These are phyloP conservation scores for Brachionus rotundiformis DNA, from an alignment of 1,140 invertebrate species.

Conservation along the genomic window DNA sequence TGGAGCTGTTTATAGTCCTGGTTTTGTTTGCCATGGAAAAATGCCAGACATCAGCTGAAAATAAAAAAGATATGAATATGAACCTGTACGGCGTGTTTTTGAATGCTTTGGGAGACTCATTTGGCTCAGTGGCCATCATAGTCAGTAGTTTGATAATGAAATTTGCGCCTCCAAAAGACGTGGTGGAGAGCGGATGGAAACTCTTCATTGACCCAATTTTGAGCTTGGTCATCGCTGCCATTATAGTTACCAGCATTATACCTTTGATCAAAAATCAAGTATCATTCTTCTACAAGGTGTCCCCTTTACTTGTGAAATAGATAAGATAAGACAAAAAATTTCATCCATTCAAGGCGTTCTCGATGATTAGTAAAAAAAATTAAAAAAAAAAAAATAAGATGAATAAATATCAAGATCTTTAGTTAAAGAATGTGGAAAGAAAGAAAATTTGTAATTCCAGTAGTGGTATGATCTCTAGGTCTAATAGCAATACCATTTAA, in stretches of 20 bases:
- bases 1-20: too few relatives aligned
- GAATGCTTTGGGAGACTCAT: slow-evolving; percentile 87
- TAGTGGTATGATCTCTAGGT: too few relatives aligned
- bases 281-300: slow-evolving; percentile 68
- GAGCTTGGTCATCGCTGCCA: slow-evolving; percentile 66
- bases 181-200: slow-evolving; percentile 71
- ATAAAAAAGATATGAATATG: slow-evolving; percentile 64
- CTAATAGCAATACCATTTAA: too few relatives aligned
- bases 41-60: background rate
- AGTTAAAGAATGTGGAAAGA: too few relatives aligned
- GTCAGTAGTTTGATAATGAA: slow-evolving; percentile 76
- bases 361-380: too few relatives aligned
- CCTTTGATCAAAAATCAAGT: slow-evolving; percentile 67
- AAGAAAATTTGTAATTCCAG: too few relatives aligned
- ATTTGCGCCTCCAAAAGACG: slow-evolving; percentile 60
- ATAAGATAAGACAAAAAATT: too few relatives aligned
- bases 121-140: slow-evolving; percentile 87
- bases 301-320: too few relatives aligned
- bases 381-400: too few relatives aligned
- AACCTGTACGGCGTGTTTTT: slow-evolving; percentile 97
- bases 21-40: background rate
- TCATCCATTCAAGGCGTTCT: too few relatives aligned
- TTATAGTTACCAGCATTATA: slow-evolving; percentile 67
- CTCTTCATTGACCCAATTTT: slow-evolving; percentile 92
- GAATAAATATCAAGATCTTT: too few relatives aligned